Evolutionary conservation across 2,888 invertebrate species (phyloP).

Genomic region (Lycia hirtaria): DNA sequence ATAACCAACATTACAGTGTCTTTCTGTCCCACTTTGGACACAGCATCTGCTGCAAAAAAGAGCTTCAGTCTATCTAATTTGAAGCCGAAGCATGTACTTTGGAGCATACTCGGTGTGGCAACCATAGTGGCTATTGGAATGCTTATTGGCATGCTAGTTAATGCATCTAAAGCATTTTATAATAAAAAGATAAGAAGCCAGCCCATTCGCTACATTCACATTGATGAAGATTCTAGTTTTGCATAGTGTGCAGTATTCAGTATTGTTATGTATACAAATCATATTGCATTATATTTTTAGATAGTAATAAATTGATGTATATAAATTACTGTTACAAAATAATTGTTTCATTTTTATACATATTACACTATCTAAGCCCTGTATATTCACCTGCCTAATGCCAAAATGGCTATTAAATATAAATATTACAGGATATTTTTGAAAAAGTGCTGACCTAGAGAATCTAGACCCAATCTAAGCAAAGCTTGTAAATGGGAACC

Average conservation of each 20-base stretch:
- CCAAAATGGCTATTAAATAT: too few species aligned
- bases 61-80: constrained; percentile 63
- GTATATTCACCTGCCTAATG: too few species aligned
- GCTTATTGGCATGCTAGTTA: constrained; percentile 69
- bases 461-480: too few species aligned
- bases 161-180: constrained; percentile 66
- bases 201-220: constrained; percentile 73
- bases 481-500: too few species aligned
- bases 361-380: too few species aligned
- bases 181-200: constrained; percentile 65
- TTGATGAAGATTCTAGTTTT: constrained; percentile 66
- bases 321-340: constrained; percentile 39
- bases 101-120: constrained; percentile 77
- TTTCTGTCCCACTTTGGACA: constrained; percentile 73
- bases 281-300: constrained; percentile 42
- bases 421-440: too few species aligned
- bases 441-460: too few species aligned
- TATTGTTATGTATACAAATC: constrained; percentile 35
- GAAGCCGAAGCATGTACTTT: constrained; percentile 74
- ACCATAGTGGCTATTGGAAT: constrained; percentile 69
- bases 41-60: constrained; percentile 59
- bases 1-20: constrained; percentile 73
- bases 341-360: constrained; percentile 33
- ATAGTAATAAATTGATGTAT: constrained; percentile 48
- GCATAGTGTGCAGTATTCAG: constrained; percentile 53